Evolutionary conservation across 2,797 vertebrate species (phyloP).

Genomic region (Mormyrus proboscirostris): DNA sequence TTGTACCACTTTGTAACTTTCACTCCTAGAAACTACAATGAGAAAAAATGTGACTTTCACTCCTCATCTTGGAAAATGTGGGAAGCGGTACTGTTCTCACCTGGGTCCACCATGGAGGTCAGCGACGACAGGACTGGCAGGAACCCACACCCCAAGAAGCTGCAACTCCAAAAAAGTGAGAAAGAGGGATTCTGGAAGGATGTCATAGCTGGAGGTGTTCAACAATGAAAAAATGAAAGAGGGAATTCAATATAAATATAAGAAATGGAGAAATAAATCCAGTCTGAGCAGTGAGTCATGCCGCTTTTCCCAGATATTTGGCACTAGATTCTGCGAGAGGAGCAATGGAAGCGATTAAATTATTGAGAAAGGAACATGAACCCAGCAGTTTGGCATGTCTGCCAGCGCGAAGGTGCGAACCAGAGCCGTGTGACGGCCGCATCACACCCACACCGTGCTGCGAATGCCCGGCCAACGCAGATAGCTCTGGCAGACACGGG

Average conservation of each 20-base stretch:
- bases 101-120: background rate
- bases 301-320: constrained; percentile 73
- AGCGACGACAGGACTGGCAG: background rate
- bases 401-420: constrained; percentile 27
- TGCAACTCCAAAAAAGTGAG: background rate
- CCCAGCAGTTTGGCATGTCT: constrained; percentile 48
- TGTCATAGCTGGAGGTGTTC: background rate
- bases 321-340: constrained; percentile 29
- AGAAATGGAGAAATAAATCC: constrained; percentile 47
- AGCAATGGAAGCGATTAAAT: constrained; percentile 61
- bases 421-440: background rate
- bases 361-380: constrained; percentile 51
- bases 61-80: background rate
- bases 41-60: background rate
- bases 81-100: background rate
- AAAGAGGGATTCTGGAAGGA: background rate
- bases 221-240: constrained; percentile 31
- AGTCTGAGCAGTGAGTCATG: constrained; percentile 64
- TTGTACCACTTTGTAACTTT: background rate
- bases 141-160: background rate
- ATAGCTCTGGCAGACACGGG: background rate
- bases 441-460: background rate
- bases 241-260: constrained; percentile 44
- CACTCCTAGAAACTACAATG: background rate
- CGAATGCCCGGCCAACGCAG: background rate